Evolutionary conservation across 2,797 vertebrate genomes (phyloP).

Genomic region (Molossus molossus): DNA sequence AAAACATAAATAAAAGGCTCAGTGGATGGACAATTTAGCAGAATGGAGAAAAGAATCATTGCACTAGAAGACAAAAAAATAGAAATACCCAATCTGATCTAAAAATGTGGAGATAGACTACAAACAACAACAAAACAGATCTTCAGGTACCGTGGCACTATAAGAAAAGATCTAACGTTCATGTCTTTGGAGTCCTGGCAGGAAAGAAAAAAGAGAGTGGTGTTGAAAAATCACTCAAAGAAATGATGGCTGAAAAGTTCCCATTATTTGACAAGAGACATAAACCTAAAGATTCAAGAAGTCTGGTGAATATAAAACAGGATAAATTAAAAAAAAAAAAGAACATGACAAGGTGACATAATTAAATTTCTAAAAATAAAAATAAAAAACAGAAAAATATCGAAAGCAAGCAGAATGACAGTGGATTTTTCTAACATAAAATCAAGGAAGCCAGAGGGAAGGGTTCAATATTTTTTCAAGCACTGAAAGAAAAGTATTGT

Average conservation of each 20-base stretch:
- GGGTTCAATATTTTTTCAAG: background rate
- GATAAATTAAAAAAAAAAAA: background rate
- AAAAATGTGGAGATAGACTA: background rate
- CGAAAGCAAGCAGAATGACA: background rate
- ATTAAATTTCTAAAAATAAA: conserved; percentile 52
- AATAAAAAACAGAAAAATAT: background rate
- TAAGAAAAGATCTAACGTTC: background rate
- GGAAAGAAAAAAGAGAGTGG: background rate
- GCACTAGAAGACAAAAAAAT: background rate
- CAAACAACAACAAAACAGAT: background rate
- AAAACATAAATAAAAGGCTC: conserved; percentile 1
- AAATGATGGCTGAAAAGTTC: conserved; percentile 11
- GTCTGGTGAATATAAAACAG: background rate
- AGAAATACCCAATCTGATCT: background rate
- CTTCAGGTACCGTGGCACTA: background rate
- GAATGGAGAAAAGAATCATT: conserved; percentile 16
- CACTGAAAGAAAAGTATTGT: background rate
- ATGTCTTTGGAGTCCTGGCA: background rate
- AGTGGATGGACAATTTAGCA: background rate
- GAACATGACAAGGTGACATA: background rate
- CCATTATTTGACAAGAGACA: background rate
- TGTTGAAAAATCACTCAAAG: background rate
- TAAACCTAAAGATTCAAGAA: background rate
- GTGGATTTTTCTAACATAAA: background rate
- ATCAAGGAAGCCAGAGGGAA: background rate